Evolutionary conservation across 2,797 vertebrate genomes (phyloP).

Genomic region (Distichodus sexfasciatus): DNA sequence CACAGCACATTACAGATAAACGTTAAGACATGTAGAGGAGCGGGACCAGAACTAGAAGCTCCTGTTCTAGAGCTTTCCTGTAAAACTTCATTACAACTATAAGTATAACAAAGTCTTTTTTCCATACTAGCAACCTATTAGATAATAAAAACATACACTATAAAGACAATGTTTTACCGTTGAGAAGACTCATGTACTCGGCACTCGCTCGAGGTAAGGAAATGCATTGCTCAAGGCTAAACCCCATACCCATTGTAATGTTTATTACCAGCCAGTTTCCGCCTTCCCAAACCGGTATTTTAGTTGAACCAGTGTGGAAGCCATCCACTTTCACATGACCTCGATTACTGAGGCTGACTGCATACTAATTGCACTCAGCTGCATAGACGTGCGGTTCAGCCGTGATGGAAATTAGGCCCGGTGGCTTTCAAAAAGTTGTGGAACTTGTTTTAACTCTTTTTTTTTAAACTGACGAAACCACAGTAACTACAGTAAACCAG

Average conservation of each 20-base stretch:
- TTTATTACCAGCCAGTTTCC: not conserved
- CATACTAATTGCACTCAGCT: not conserved
- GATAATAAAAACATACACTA: no score
- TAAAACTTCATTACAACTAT: no score
- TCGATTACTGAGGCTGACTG: no score
- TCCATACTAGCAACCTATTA: no score
- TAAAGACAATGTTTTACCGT: not conserved
- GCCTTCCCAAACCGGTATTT: not conserved
- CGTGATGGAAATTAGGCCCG: not conserved
- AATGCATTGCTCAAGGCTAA: conserved; percentile 1
- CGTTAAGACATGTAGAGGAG: no score
- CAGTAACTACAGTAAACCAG: not conserved
- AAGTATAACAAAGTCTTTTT: no score
- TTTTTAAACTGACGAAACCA: not conserved
- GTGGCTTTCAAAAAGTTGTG: not conserved
- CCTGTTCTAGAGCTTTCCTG: no score
- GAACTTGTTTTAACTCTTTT: conserved; percentile 24
- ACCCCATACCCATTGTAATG: not conserved
- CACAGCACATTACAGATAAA: no score
- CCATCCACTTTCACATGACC: no score
- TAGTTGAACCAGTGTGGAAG: no score
- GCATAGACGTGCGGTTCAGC: not conserved
- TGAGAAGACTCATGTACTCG: not conserved
- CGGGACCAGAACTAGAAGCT: no score
- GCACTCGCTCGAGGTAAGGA: not conserved